Evolutionary conservation across 2,888 invertebrate genomes (phyloP).

Genomic region (Amphiduros pacificus): DNA sequence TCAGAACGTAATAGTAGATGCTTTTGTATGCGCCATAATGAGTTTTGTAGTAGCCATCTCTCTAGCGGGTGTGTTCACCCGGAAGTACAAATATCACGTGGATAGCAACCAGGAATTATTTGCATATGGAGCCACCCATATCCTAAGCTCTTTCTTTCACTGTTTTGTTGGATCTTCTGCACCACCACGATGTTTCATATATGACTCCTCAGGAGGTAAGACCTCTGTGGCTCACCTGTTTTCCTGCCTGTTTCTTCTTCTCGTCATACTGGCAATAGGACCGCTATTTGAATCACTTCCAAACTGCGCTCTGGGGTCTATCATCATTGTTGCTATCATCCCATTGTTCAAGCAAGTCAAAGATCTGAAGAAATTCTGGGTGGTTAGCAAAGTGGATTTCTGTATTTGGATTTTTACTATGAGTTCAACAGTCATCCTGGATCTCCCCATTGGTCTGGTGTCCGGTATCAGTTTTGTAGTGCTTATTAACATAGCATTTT

Average conservation of each 20-base stretch:
- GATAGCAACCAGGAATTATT: constrained; percentile 51
- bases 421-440: constrained; percentile 44
- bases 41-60: constrained; percentile 34
- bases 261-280: constrained; percentile 52
- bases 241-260: constrained; percentile 46
- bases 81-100: constrained; percentile 32
- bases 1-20: constrained; percentile 38
- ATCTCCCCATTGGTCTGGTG: constrained; percentile 52
- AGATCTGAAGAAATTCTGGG: constrained; percentile 73
- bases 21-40: constrained; percentile 31
- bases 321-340: constrained; percentile 60
- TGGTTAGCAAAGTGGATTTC: constrained; percentile 77
- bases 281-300: constrained; percentile 51
- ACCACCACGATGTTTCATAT: constrained; percentile 53
- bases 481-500: constrained; percentile 49
- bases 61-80: constrained; percentile 33
- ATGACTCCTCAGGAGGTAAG: constrained; percentile 51
- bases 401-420: constrained; percentile 58
- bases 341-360: constrained; percentile 67
- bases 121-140: constrained; percentile 58
- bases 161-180: constrained; percentile 60
- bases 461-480: constrained; percentile 47
- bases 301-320: constrained; percentile 57
- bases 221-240: constrained; percentile 47
- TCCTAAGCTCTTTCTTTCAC: constrained; percentile 56